Conservation (phyloP, 2,113 vertebrate species). For the Eulemur macaco region DNA sequence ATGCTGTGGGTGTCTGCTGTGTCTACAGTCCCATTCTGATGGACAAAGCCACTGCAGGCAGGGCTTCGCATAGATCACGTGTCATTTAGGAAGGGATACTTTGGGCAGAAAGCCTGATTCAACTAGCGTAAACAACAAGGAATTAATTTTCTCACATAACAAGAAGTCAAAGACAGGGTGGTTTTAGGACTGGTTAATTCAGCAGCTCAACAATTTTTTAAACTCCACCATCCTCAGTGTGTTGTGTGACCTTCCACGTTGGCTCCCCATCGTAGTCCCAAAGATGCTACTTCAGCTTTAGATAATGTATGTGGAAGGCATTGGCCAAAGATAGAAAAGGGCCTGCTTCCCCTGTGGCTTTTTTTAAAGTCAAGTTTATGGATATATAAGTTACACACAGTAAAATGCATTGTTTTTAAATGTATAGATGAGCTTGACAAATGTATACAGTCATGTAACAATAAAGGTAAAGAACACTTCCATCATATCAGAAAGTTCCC, state of each 20-base stretch:
- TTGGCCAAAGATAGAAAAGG: background rate
- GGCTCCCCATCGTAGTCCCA: background rate
- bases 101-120: background rate
- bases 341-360: background rate
- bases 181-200: background rate
- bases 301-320: background rate
- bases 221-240: background rate
- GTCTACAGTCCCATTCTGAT: background rate
- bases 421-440: constrained; percentile 38
- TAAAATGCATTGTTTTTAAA: constrained; percentile 32
- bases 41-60: background rate
- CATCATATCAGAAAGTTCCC: background rate
- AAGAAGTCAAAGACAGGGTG: background rate
- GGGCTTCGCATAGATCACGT: background rate
- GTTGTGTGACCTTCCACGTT: background rate
- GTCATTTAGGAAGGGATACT: background rate
- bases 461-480: background rate
- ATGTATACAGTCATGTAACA: background rate
- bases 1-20: background rate
- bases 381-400: background rate
- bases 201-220: background rate
- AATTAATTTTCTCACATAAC: background rate
- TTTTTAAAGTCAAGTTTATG: constrained; percentile 1
- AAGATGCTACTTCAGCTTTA: background rate
- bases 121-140: background rate